These are phyloP conservation scores for Hirtodrosophila cameraria DNA, from an alignment of 2,888 invertebrate species.

Conservation along the genomic window DNA sequence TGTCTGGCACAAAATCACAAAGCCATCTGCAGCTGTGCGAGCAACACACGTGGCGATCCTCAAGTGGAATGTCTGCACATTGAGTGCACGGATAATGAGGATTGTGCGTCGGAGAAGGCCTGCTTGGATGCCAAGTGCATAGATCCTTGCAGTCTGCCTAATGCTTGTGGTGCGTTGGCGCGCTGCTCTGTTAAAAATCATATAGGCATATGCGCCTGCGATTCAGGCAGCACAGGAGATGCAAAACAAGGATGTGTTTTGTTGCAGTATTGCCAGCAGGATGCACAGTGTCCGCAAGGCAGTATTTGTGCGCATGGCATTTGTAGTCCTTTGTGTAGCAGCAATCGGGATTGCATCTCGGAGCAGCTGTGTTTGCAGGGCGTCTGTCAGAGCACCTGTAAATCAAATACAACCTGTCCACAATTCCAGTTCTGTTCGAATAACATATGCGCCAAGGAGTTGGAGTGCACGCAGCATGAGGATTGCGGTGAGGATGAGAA, in stretches of 20 bases:
- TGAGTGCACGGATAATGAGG: slow-evolving; percentile 91
- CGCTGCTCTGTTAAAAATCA: slow-evolving; percentile 91
- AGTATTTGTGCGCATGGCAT: slow-evolving; percentile 93
- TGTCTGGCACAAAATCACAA: slow-evolving; percentile 89
- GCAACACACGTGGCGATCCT: slow-evolving; percentile 91
- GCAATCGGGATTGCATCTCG: slow-evolving; percentile 92
- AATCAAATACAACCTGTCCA: slow-evolving; percentile 91
- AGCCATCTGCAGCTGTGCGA: slow-evolving; percentile 90
- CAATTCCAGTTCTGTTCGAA: slow-evolving; percentile 93
- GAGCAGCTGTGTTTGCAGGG: slow-evolving; percentile 94
- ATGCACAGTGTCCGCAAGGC: slow-evolving; percentile 92
- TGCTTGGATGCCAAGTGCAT: slow-evolving; percentile 92
- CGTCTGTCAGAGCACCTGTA: slow-evolving; percentile 93
- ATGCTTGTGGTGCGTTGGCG: slow-evolving; percentile 93
- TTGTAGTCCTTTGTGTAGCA: slow-evolving; percentile 91
- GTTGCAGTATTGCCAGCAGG: slow-evolving; percentile 92
- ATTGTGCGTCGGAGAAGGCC: slow-evolving; percentile 89
- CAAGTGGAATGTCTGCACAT: slow-evolving; percentile 89
- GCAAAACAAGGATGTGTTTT: slow-evolving; percentile 93
- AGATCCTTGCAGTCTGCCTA: slow-evolving; percentile 91
- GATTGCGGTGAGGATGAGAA: slow-evolving; percentile 91
- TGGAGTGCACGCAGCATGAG: slow-evolving; percentile 89
- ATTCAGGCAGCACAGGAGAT: slow-evolving; percentile 93
- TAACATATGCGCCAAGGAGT: slow-evolving; percentile 93
- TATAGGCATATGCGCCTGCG: slow-evolving; percentile 92